Evolutionary conservation across 2,797 vertebrate species (phyloP).

Genomic region (Uromys caudimaculatus): DNA sequence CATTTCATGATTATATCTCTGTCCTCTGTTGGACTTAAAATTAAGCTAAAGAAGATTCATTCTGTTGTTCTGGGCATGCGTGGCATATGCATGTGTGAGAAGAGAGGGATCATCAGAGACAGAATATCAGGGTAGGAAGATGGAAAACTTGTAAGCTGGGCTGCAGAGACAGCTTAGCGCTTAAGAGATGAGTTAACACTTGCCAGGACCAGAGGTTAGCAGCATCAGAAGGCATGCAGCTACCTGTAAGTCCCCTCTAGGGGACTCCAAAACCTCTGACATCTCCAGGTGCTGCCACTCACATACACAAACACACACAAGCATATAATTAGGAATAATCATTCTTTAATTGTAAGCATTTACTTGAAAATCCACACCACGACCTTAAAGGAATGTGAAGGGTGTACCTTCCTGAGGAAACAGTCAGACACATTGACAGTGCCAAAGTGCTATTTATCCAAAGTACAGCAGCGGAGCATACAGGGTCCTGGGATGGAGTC

Average conservation of each 20-base stretch:
- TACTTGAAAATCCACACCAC: not conserved
- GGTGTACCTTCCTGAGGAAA: not conserved
- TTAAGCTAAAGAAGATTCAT: not conserved
- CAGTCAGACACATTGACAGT: not conserved
- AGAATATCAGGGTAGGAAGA: not conserved
- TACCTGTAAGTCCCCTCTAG: not conserved
- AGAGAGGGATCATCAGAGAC: not conserved
- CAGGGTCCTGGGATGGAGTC: not conserved
- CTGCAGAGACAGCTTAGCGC: not conserved
- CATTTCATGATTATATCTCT: not conserved
- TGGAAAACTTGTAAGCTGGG: not conserved
- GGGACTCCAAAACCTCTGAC: not conserved
- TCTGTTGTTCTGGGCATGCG: not conserved
- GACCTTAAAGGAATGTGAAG: slow-evolving; percentile 41
- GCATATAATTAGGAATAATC: too few species aligned
- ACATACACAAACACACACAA: not conserved
- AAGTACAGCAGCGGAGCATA: not conserved
- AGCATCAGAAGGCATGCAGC: not conserved
- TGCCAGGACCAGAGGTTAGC: not conserved
- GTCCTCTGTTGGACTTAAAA: not conserved
- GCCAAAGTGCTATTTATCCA: not conserved
- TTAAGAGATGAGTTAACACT: not conserved
- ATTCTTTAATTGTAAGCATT: not conserved
- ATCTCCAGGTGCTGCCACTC: not conserved
- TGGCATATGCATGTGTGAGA: not conserved